Evolutionary conservation across 2,113 vertebrate species (phyloP), one percentile per base, ranked within the genome.

Genomic region (Picathartes gymnocephalus): DNA sequence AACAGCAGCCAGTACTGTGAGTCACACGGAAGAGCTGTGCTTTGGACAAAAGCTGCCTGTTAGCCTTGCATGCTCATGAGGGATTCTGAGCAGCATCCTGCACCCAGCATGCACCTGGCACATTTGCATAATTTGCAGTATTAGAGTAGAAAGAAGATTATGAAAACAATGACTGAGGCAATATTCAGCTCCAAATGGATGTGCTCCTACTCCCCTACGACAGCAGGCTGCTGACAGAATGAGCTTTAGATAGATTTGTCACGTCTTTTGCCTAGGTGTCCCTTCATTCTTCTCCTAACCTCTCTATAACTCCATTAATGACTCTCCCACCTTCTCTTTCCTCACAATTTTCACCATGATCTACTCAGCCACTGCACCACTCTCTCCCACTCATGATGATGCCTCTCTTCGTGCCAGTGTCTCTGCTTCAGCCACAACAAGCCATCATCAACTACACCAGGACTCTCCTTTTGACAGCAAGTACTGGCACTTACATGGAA

Each of bases 111-210:
- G 42, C 90, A 94, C 79, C 92, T 96, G 92, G 47, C 7, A 31
- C 4, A 93, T 94, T 88, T 91, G 85, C 93, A 90, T 93, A 92
- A 95, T 78, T 64, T 74, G 79, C 76, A 95, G 79, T 48, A 81
- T 61, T 88, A 66, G 25, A 86, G 25, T 48, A 86, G 90, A 92
- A 92, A 88, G 22, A 81, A 31, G n/a, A 78, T 93, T 83, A 88
- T 28, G 35, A 78, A 90, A 88, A 88, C 69, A 95, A 73, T 73
- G 69, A 86, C 69, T 81, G 88, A 90, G 37, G 88, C 48, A 86
- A 64, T 42, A 90, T 57, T 86, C 44, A 77, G 30, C 33, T 88
- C 45, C 65, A 91, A 94, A 74, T 23, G 68, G 60, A 84, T 61
- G 51, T 60, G 33, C 60, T 88, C 64, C 45, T 90, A 58, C n/a